These are phyloP conservation scores for Heliconius ismenius DNA, from an alignment of 2,888 invertebrate genomes.

Conservation along the genomic window DNA sequence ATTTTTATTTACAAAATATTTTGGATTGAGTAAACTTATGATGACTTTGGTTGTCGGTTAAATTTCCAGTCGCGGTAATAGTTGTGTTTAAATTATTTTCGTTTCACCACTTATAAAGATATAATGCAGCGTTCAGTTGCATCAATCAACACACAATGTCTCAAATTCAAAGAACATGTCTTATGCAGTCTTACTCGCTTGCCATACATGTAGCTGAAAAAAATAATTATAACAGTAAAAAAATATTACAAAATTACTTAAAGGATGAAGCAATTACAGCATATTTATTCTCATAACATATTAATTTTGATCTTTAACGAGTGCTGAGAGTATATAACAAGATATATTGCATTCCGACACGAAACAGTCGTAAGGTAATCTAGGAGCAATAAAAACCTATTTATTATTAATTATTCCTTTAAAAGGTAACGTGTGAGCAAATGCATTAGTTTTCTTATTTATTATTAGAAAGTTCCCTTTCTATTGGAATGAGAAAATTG, in stretches of 20 bases:
- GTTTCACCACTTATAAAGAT: background rate
- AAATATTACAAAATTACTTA: background rate
- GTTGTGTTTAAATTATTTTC: background rate
- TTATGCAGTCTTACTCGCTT: background rate
- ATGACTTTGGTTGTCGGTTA: background rate
- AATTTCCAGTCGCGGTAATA: background rate
- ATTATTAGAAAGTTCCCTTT: constrained; percentile 47
- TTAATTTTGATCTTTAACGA: constrained; percentile 28
- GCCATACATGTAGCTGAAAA: background rate
- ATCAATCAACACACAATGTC: background rate
- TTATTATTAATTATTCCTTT: constrained; percentile 30
- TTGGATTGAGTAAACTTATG: background rate
- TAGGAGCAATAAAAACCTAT: constrained; percentile 23
- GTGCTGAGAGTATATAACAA: constrained; percentile 13
- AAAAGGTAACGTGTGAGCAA: constrained; percentile 26
- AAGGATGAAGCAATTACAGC: constrained; percentile 27
- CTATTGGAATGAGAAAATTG: constrained; percentile 40
- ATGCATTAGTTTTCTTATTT: constrained; percentile 38
- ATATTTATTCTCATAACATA: constrained; percentile 26
- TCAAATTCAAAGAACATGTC: background rate
- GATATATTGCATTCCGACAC: constrained; percentile 40
- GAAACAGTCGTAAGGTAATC: constrained; percentile 29
- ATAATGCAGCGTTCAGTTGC: too few species aligned
- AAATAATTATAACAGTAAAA: background rate
- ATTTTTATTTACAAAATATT: background rate